Conservation (phyloP, 2,888 invertebrate species). For the Panzeria rudis region DNA sequence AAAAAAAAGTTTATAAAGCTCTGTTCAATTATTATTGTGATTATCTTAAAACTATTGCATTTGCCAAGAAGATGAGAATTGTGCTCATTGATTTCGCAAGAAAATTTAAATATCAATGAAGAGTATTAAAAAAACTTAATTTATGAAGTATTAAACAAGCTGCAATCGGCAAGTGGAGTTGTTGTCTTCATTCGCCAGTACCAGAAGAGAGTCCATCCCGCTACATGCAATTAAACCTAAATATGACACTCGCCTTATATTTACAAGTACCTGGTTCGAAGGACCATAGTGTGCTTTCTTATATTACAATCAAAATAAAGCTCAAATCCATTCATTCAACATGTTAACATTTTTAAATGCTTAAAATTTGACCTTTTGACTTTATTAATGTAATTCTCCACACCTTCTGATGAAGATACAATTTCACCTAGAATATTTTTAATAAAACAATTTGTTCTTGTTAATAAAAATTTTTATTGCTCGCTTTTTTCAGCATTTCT, state of each 20-base stretch:
- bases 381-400: not conserved
- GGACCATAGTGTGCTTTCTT: no score
- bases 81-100: not conserved
- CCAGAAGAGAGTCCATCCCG: no score
- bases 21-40: conserved; percentile 14
- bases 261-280: no score
- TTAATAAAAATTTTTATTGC: conserved; percentile 9
- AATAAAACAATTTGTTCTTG: conserved; percentile 2
- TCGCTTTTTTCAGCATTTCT: not conserved
- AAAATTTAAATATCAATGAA: conserved; percentile 4
- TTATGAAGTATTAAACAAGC: not conserved
- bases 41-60: conserved; percentile 6
- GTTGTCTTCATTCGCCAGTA: no score
- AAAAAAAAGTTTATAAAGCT: conserved; percentile 11
- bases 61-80: conserved; percentile 1
- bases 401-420: not conserved
- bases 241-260: not conserved
- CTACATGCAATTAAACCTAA: no score
- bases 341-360: not conserved
- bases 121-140: not conserved
- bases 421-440: not conserved
- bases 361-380: not conserved
- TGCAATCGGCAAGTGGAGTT: not conserved
- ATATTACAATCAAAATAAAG: no score
- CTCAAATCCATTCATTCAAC: not conserved